These are phyloP conservation scores for Drosophila austrosaltans DNA, from an alignment of 2,888 invertebrate species.

Conservation along the genomic window DNA sequence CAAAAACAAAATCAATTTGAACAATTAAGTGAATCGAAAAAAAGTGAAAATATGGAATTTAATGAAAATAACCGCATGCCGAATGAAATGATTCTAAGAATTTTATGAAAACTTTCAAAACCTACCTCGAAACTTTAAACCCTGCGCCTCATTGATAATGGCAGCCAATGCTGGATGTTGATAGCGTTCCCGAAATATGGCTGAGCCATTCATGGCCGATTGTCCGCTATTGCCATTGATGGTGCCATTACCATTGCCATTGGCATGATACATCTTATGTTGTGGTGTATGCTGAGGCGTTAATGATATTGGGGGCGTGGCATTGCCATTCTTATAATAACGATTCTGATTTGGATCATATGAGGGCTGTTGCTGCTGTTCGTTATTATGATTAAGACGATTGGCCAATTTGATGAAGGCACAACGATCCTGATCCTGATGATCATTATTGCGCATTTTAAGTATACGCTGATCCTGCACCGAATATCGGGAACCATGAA, in stretches of 20 bases:
- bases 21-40: neutral
- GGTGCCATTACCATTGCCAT: slow-evolving; percentile 71
- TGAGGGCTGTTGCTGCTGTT: slow-evolving; percentile 37
- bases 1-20: neutral
- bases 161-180: slow-evolving; percentile 83
- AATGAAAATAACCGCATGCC: slow-evolving; percentile 4
- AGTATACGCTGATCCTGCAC: slow-evolving; percentile 83
- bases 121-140: slow-evolving; percentile 83
- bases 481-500: slow-evolving; percentile 81
- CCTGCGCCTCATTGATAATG: slow-evolving; percentile 83
- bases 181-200: slow-evolving; percentile 82
- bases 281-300: slow-evolving; percentile 81
- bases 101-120: slow-evolving; percentile 10
- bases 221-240: slow-evolving; percentile 62
- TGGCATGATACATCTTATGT: slow-evolving; percentile 71
- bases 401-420: slow-evolving; percentile 80
- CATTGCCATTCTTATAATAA: slow-evolving; percentile 79
- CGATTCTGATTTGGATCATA: slow-evolving; percentile 83
- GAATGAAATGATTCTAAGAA: slow-evolving; percentile 18
- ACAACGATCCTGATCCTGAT: slow-evolving; percentile 79
- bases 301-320: slow-evolving; percentile 64
- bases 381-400: slow-evolving; percentile 78
- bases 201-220: slow-evolving; percentile 74
- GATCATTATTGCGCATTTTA: slow-evolving; percentile 82
- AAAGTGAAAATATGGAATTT: slow-evolving; percentile 14